A percentile compares a stretch with the other conserved stretches of the same genome.
phyloP scores from a whole-genome alignment of 2,797 vertebrate species.

The Pangasius djambal region DNA sequence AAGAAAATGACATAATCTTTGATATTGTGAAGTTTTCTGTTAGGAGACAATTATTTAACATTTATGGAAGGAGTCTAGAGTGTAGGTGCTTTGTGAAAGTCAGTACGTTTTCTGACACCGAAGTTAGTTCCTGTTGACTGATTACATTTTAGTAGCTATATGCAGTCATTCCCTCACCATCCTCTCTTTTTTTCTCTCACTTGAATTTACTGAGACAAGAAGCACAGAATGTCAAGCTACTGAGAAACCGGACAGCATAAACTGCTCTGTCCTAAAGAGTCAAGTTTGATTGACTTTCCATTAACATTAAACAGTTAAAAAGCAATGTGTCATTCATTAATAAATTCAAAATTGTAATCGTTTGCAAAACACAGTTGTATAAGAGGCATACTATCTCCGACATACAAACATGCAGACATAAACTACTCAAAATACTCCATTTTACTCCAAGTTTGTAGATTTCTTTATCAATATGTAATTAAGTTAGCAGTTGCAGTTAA shows the following conservation, averaged over 20 bases:
- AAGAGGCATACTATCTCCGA: neutral
- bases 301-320: neutral
- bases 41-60: neutral
- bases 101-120: neutral
- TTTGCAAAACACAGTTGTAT: neutral
- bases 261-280: neutral
- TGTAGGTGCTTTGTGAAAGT: neutral
- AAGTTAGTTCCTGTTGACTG: neutral
- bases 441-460: neutral
- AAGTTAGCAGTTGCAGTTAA: neutral
- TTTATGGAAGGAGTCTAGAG: neutral
- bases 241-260: neutral
- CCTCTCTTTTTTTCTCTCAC: neutral
- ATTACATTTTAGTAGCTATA: neutral
- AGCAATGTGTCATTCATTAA: neutral
- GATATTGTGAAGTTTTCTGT: neutral
- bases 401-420: neutral
- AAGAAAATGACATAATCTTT: neutral
- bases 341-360: neutral
- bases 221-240: neutral
- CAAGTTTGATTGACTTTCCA: neutral
- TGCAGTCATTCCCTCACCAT: neutral
- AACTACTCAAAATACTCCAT: neutral
- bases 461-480: neutral
- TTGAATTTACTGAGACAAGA: neutral